A percentile compares a stretch with the other conserved stretches of the same genome.
Evolutionary conservation across 2,113 vertebrate genomes (phyloP).

Genomic region (Piaya cayana): DNA sequence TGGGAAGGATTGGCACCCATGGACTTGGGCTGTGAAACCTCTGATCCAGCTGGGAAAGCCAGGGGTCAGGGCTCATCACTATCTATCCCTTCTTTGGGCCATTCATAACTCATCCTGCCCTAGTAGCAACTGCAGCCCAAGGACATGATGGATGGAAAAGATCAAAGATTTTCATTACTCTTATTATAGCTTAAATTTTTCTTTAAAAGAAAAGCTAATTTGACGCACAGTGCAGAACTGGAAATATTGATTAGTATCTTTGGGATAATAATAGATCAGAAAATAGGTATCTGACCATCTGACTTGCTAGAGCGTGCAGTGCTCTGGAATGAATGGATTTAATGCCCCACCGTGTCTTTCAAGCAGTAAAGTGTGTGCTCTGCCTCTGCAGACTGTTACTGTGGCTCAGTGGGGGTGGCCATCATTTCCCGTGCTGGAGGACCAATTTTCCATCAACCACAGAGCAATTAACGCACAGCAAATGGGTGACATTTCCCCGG

Average conservation of each 20-base stretch:
- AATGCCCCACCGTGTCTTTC: rapidly evolving
- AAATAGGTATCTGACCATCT: rapidly evolving
- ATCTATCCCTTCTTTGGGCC: slow-evolving; percentile 77
- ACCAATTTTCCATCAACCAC: rapidly evolving
- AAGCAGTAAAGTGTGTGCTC: rapidly evolving
- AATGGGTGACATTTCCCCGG: too few relatives aligned
- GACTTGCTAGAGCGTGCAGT: not conserved
- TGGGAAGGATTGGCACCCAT: too few relatives aligned
- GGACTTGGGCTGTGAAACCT: slow-evolving; percentile 73
- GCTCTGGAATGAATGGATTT: rapidly evolving
- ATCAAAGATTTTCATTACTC: not conserved
- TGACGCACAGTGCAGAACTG: not conserved
- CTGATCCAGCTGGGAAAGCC: slow-evolving; percentile 66
- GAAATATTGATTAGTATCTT: not conserved
- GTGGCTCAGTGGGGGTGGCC: rapidly evolving
- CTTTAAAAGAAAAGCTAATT: not conserved
- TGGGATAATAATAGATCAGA: not conserved
- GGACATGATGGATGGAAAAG: not conserved
- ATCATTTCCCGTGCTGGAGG: rapidly evolving
- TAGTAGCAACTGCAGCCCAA: not conserved
- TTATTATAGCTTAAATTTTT: not conserved
- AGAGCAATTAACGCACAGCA: rapidly evolving
- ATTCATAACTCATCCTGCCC: slow-evolving; percentile 38
- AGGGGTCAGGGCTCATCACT: slow-evolving; percentile 70
- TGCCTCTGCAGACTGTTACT: rapidly evolving